Evolutionary conservation across 2,888 invertebrate genomes (phyloP).

Genomic region (Abscondita cerata): DNA sequence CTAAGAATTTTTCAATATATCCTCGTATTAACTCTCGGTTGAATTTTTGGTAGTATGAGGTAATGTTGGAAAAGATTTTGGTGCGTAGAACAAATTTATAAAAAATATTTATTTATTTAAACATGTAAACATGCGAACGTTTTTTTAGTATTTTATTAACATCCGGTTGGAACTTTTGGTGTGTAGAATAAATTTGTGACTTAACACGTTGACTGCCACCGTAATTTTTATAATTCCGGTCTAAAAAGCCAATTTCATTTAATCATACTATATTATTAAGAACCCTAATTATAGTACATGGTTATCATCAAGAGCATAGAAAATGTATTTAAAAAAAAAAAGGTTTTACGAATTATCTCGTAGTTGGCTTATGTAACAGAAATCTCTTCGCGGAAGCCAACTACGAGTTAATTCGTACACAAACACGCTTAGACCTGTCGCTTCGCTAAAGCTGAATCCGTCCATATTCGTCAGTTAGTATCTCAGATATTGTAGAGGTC

Average conservation of each 20-base stretch:
- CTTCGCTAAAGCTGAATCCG: slow-evolving; percentile 23
- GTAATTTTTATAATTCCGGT: neutral
- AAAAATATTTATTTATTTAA: no score
- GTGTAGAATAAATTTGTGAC: no score
- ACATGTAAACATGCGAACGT: no score
- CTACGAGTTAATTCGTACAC: neutral
- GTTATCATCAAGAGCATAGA: no score
- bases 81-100: no score
- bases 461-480: slow-evolving; percentile 10
- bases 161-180: no score
- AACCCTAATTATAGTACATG: slow-evolving; percentile 1
- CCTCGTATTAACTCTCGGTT: no score
- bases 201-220: slow-evolving; percentile 6
- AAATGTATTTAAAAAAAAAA: neutral
- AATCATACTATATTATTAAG: slow-evolving; percentile 7
- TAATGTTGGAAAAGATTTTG: no score
- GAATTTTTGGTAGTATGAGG: no score
- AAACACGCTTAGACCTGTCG: no score
- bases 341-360: slow-evolving; percentile 6
- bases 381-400: neutral
- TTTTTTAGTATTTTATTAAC: no score
- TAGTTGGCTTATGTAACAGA: neutral
- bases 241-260: neutral
- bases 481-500: slow-evolving; percentile 25
- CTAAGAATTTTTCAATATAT: no score